Evolutionary conservation across 2,888 invertebrate species (phyloP).

Genomic region (Brachypterus glaber): DNA sequence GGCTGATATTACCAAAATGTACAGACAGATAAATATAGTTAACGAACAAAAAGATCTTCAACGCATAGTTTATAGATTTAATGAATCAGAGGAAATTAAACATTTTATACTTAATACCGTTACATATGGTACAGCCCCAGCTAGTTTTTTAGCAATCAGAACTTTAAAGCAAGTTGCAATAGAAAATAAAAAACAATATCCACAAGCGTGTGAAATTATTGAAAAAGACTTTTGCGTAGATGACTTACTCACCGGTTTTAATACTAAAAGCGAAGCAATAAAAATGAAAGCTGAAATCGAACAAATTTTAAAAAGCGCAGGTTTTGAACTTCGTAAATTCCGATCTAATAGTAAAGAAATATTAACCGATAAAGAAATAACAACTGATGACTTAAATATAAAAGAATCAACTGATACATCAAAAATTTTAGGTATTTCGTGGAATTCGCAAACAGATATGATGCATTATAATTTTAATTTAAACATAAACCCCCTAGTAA

Average conservation of each 20-base stretch:
- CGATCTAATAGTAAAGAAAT: constrained; percentile 1
- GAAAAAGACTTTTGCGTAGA: no score
- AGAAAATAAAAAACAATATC: no score
- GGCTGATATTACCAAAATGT: constrained; percentile 30
- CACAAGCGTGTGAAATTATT: no score
- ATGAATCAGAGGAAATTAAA: constrained; percentile 4
- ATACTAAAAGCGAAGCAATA: no score
- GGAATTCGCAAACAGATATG: not conserved
- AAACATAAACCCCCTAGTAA: no score
- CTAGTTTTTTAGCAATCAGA: no score
- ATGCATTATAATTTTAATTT: not conserved
- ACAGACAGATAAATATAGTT: constrained; percentile 23
- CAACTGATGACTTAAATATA: not conserved
- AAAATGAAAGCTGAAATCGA: no score
- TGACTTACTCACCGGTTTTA: no score
- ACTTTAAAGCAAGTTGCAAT: no score
- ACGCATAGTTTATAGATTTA: constrained; percentile 27
- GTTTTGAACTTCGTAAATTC: constrained; percentile 13
- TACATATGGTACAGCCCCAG: no score
- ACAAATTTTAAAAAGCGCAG: no score
- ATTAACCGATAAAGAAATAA: constrained; percentile 1
- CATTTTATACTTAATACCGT: no score
- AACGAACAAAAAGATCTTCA: constrained; percentile 24
- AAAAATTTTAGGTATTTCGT: constrained; percentile 6
- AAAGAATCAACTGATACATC: not conserved